These are phyloP conservation scores for Drosophila infuscata DNA, from an alignment of 2,888 invertebrate species.

Conservation along the genomic window DNA sequence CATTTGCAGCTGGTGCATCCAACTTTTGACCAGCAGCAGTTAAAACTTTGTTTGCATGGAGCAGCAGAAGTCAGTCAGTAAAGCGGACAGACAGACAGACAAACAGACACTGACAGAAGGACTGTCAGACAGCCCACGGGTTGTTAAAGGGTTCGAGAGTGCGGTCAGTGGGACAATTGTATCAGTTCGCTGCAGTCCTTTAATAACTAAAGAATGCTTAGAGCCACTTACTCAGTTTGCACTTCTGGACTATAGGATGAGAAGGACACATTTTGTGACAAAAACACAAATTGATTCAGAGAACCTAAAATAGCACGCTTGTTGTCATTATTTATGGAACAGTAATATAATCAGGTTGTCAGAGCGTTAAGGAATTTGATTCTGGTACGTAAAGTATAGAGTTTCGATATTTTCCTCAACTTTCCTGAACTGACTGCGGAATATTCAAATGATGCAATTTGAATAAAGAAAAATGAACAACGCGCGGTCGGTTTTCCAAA, in stretches of 20 bases:
- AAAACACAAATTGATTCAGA: background rate
- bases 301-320: background rate
- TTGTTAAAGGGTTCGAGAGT: background rate
- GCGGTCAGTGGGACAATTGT: conserved; percentile 7
- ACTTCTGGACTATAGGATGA: background rate
- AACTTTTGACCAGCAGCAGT: conserved; percentile 35
- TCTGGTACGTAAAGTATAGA: background rate
- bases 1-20: conserved; percentile 34
- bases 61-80: conserved; percentile 10
- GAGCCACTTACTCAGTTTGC: conserved; percentile 9
- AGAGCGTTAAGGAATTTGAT: background rate
- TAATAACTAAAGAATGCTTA: conserved; percentile 22
- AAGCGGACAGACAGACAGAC: background rate
- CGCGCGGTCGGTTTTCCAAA: no score
- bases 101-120: background rate
- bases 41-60: conserved; percentile 43
- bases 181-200: conserved; percentile 12
- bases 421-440: background rate
- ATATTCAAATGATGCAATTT: background rate
- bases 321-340: background rate
- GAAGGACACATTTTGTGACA: background rate
- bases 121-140: background rate
- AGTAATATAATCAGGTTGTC: background rate
- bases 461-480: no score
- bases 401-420: background rate